phyloP scores from a whole-genome alignment of 2,113 vertebrate species.

The Oreochromis tanganicae region DNA sequence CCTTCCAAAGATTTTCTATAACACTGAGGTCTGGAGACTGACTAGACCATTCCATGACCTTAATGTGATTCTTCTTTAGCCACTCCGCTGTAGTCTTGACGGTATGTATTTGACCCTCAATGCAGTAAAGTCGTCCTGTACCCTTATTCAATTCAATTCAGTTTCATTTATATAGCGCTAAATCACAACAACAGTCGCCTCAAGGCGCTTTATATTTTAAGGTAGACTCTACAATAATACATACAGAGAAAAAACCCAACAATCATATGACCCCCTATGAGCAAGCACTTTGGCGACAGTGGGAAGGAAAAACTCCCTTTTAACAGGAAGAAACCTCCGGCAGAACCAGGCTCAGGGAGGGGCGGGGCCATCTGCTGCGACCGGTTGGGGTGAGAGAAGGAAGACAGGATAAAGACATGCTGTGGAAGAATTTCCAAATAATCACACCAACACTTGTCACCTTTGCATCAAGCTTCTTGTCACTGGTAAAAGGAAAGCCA shows the following conservation, averaged over 20 bases:
- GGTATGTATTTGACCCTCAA: not conserved
- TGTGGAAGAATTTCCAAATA: not conserved
- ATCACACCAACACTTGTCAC: not conserved
- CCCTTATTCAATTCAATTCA: not conserved
- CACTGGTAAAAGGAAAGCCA: not conserved
- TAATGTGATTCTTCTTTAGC: not conserved
- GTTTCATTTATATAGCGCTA: not conserved
- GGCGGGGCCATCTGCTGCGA: not conserved
- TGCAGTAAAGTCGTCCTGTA: not conserved
- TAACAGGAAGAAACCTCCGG: too few species aligned
- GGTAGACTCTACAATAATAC: too few species aligned
- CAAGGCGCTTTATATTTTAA: too few species aligned
- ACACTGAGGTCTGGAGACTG: not conserved
- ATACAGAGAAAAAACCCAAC: too few species aligned
- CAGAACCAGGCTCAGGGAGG: too few species aligned
- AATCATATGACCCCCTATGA: too few species aligned
- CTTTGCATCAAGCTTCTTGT: not conserved
- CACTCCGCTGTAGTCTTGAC: accelerated
- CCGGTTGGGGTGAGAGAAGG: not conserved
- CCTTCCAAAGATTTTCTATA: not conserved
- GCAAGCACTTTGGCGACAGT: too few species aligned
- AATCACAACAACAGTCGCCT: too few species aligned
- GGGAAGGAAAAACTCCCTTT: too few species aligned
- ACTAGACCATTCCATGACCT: not conserved
- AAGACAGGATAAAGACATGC: not conserved